These are phyloP conservation scores for Typhlomys cinereus DNA, from an alignment of 2,113 vertebrate genomes.

Conservation along the genomic window DNA sequence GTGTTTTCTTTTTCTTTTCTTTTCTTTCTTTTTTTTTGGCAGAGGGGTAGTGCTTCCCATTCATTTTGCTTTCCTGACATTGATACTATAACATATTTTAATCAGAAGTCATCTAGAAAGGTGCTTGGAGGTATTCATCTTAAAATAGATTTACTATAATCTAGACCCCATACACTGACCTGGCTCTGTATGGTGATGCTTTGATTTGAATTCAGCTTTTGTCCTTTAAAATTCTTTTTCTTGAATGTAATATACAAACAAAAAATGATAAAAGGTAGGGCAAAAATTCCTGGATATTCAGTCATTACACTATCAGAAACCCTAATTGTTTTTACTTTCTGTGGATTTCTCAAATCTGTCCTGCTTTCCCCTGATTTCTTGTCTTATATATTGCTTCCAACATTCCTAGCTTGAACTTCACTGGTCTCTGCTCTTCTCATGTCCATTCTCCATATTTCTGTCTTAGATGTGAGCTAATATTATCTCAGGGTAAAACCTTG, in stretches of 20 bases:
- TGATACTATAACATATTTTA: no score
- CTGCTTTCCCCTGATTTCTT: not conserved
- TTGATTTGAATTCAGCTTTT: conserved; percentile 36
- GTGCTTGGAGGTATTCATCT: no score
- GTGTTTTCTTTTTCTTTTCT: no score
- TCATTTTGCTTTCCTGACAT: no score
- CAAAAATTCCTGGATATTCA: not conserved
- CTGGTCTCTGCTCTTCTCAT: not conserved
- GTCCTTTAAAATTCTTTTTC: not conserved
- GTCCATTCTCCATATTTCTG: not conserved
- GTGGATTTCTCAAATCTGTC: not conserved
- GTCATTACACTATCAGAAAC: not conserved
- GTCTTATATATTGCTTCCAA: not conserved
- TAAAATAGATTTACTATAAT: no score
- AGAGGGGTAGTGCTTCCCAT: no score
- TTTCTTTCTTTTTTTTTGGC: no score
- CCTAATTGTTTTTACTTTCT: conserved; percentile 18
- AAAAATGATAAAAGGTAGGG: not conserved
- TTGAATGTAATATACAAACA: not conserved
- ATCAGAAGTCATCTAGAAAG: no score
- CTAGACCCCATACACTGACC: not conserved
- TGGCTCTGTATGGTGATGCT: not conserved
- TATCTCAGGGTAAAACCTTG: not conserved
- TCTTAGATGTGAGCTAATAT: not conserved
- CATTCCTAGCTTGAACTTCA: not conserved